Evolutionary conservation across 2,113 vertebrate species (phyloP).

Genomic region (Polyodon spathula): DNA sequence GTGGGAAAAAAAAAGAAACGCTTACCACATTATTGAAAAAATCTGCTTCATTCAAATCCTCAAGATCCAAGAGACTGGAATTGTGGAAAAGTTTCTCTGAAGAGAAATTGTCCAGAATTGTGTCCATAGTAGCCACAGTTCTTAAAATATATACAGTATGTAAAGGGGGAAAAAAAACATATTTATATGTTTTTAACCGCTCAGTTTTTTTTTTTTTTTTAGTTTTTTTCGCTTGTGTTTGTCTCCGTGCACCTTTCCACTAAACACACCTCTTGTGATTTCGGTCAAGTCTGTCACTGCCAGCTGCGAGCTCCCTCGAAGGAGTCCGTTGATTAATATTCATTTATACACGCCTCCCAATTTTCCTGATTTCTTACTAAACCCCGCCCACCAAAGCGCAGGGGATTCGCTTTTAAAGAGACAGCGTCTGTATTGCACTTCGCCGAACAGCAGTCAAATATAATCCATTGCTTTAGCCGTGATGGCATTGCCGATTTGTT

Average conservation of each 20-base stretch:
- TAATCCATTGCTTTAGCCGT: no score
- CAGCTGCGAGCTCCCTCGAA: slow-evolving; percentile 30
- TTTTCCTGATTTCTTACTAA: neutral
- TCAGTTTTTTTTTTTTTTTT: neutral
- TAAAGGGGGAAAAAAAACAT: neutral
- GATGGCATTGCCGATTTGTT: no score
- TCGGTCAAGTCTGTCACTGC: slow-evolving; percentile 32
- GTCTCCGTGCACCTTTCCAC: slow-evolving; percentile 3
- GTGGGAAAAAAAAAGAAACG: neutral
- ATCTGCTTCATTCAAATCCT: slow-evolving; percentile 72
- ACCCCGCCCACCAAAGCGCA: slow-evolving; percentile 9
- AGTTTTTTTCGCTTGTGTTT: neutral
- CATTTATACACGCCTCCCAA: slow-evolving; percentile 20
- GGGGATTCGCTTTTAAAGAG: slow-evolving; percentile 25
- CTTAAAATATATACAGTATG: neutral
- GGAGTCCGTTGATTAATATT: slow-evolving; percentile 33
- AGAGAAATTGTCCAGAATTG: slow-evolving; percentile 67
- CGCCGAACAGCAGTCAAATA: no score
- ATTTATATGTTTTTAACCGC: neutral
- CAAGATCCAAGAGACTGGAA: slow-evolving; percentile 69
- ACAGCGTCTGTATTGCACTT: slow-evolving; percentile 2
- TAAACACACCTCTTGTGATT: slow-evolving; percentile 10
- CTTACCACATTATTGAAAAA: slow-evolving; percentile 76
- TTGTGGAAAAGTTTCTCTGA: slow-evolving; percentile 72
- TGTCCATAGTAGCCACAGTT: slow-evolving; percentile 56